Percentiles rank a stretch among this genome's conserved stretches.
Evolutionary conservation across 1,140 invertebrate species (phyloP).

Genomic region (Steinernema feltiae): DNA sequence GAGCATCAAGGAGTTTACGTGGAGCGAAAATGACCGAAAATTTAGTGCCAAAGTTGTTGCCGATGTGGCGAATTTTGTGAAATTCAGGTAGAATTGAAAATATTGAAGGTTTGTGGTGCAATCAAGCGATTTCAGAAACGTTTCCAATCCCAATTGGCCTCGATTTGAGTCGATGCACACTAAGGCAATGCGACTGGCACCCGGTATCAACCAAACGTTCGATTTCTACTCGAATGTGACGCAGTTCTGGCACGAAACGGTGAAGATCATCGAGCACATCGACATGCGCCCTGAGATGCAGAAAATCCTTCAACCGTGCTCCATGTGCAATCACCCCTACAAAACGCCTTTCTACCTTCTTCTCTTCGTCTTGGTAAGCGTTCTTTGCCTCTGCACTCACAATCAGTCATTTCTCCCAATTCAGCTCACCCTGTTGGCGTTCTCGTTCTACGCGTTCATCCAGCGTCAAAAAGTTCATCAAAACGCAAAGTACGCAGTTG

Average conservation of each 20-base stretch:
- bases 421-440: not conserved
- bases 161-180: not conserved
- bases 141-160: constrained; percentile 15
- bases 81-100: not conserved
- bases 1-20: not conserved
- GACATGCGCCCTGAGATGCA: not conserved
- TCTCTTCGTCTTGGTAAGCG: not conserved
- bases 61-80: not conserved
- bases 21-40: constrained; percentile 10
- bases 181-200: not conserved
- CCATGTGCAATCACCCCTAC: not conserved
- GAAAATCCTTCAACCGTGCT: not conserved
- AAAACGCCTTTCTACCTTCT: constrained; percentile 1
- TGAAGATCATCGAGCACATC: constrained; percentile 13
- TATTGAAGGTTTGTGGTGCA: constrained; percentile 1
- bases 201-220: not conserved
- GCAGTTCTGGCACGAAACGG: constrained; percentile 17
- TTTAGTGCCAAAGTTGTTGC: not conserved
- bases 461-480: constrained; percentile 1
- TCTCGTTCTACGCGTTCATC: not conserved
- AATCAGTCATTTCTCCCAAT: not conserved
- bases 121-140: constrained; percentile 9
- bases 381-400: not conserved
- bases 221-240: constrained; percentile 17
- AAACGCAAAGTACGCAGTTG: not conserved